A percentile compares a stretch with the other conserved stretches of the same genome.
Conservation (phyloP, 2,113 vertebrate genomes). For the Echinops telfairi region DNA sequence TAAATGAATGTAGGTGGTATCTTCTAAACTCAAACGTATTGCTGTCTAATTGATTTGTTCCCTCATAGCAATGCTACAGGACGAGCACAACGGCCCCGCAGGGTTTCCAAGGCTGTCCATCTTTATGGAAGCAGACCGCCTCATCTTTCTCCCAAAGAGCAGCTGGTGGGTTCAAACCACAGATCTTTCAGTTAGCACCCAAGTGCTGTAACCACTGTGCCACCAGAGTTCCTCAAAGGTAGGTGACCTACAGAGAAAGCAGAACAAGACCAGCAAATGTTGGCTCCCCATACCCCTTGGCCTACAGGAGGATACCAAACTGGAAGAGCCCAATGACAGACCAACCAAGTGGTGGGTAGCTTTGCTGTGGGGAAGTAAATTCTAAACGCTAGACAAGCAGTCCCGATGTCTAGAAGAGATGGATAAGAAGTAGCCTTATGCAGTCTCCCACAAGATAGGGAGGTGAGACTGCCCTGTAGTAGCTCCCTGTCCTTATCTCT, state of each 20-base stretch:
- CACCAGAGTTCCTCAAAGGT: background rate
- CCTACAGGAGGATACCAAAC: background rate
- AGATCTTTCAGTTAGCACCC: background rate
- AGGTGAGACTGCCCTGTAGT: constrained; percentile 9
- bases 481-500: constrained; percentile 45
- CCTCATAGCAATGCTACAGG: background rate
- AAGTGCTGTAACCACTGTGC: background rate
- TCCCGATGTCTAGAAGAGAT: background rate
- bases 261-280: background rate
- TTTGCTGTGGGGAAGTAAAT: background rate
- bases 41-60: too few relatives aligned
- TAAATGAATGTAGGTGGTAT: background rate
- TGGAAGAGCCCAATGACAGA: background rate
- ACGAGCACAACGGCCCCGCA: background rate
- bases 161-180: background rate
- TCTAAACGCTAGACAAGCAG: background rate
- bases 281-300: background rate
- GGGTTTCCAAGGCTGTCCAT: background rate
- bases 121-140: too few relatives aligned
- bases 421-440: constrained; percentile 57
- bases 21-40: too few relatives aligned
- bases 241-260: constrained; percentile 13
- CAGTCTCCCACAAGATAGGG: constrained; percentile 60
- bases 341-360: background rate
- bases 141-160: too few relatives aligned